phyloP scores from a whole-genome alignment of 2,113 vertebrate species.

The Bothrops jararaca region DNA sequence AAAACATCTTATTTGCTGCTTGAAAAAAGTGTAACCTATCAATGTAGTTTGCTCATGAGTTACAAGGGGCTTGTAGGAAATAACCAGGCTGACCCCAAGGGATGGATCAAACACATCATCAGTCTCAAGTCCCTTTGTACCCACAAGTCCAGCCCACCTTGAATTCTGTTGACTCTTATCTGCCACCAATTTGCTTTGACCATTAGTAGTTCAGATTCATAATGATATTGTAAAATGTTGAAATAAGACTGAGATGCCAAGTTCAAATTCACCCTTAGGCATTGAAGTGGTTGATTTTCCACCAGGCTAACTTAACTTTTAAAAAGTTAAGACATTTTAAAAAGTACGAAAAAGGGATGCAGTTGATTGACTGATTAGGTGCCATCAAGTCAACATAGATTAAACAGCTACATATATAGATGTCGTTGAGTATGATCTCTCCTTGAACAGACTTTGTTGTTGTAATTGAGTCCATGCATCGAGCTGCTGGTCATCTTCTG shows the following conservation, averaged over 20 bases:
- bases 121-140: not conserved
- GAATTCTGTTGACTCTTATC: not conserved
- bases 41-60: not conserved
- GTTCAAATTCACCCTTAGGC: not conserved
- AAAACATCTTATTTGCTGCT: not conserved
- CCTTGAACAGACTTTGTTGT: not conserved
- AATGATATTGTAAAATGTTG: not conserved
- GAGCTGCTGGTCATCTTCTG: not conserved
- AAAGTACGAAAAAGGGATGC: not conserved
- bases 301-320: not conserved
- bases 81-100: no score
- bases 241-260: not conserved
- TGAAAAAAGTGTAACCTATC: not conserved
- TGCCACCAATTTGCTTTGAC: not conserved
- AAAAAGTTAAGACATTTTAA: not conserved
- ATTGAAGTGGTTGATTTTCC: not conserved
- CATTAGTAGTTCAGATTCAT: not conserved
- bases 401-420: not conserved
- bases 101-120: not conserved
- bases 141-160: not conserved
- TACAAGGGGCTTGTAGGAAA: not conserved
- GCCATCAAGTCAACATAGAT: not conserved
- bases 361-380: not conserved
- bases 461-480: not conserved
- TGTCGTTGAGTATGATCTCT: not conserved